Conservation (phyloP, 2,113 vertebrate species). For the Dermatemys mawii region DNA sequence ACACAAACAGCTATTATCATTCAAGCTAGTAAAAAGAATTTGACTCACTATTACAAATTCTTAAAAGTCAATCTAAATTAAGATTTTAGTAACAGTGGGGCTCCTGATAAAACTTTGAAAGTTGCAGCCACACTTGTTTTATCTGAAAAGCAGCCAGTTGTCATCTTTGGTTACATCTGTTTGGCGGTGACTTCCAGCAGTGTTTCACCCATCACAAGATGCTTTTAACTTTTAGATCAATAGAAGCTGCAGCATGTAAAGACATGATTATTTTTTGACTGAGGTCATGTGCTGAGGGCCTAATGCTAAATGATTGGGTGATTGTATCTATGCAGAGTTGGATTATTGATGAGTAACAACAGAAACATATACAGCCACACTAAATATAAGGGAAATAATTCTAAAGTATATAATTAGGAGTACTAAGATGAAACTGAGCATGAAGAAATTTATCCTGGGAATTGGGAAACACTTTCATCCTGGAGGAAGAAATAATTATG, state of each 20-base stretch:
- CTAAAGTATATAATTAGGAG: background rate
- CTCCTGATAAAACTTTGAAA: background rate
- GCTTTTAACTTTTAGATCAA: background rate
- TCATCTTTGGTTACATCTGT: background rate
- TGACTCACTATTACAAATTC: background rate
- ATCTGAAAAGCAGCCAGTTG: background rate
- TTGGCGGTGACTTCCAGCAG: background rate
- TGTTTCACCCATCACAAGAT: background rate
- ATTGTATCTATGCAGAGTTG: background rate
- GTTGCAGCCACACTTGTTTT: background rate
- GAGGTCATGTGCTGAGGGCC: background rate
- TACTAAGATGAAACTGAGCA: background rate
- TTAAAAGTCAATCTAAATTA: background rate
- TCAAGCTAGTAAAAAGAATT: background rate
- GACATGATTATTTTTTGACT: background rate
- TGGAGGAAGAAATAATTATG: background rate
- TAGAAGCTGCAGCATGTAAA: background rate
- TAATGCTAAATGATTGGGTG: background rate
- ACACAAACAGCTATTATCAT: background rate
- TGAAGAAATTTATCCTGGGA: background rate
- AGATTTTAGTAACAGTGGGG: background rate
- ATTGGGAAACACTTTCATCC: background rate
- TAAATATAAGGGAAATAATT: background rate
- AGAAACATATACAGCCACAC: background rate
- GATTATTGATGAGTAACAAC: background rate